Conservation (phyloP, 2,113 vertebrate genomes). For the Gambusia holbrooki region DNA sequence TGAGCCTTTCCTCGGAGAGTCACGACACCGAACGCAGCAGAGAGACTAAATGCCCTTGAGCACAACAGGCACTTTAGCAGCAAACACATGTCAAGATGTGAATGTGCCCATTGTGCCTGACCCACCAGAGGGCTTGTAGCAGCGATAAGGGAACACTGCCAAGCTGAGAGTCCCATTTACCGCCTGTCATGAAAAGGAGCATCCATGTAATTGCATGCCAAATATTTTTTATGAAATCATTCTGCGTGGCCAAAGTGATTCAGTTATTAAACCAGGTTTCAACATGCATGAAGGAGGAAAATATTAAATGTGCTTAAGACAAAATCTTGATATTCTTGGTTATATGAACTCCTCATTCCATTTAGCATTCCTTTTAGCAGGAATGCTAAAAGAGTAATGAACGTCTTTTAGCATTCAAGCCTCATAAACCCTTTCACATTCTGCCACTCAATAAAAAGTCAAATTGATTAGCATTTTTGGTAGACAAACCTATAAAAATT, state of each 20-base stretch:
- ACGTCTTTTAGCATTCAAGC: too few species aligned
- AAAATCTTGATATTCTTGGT: conserved; percentile 33
- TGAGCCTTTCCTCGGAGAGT: conserved; percentile 54
- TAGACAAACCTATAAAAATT: too few species aligned
- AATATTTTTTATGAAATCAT: conserved; percentile 67
- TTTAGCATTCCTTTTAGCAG: too few species aligned
- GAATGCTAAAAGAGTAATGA: too few species aligned
- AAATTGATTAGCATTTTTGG: neutral
- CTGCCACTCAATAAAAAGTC: neutral
- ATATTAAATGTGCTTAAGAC: conserved; percentile 18
- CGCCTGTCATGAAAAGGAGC: conserved; percentile 60
- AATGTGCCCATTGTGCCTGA: conserved; percentile 77
- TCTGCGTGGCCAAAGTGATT: conserved; percentile 43
- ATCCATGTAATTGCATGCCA: conserved; percentile 73
- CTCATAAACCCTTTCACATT: neutral
- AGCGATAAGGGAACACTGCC: conserved; percentile 46
- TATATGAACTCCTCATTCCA: too few species aligned
- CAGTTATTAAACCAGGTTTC: conserved; percentile 39
- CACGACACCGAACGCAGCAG: conserved; percentile 45
- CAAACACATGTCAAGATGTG: conserved; percentile 80
- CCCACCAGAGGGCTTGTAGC: conserved; percentile 48
- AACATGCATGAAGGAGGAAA: conserved; percentile 14
- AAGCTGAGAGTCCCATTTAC: conserved; percentile 57
- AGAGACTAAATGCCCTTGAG: conserved; percentile 73
- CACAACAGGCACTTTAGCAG: conserved; percentile 78